Base-by-base conservation (phyloP, 2,113 vertebrate genomes). In the Pteruthius melanotis region DNA sequence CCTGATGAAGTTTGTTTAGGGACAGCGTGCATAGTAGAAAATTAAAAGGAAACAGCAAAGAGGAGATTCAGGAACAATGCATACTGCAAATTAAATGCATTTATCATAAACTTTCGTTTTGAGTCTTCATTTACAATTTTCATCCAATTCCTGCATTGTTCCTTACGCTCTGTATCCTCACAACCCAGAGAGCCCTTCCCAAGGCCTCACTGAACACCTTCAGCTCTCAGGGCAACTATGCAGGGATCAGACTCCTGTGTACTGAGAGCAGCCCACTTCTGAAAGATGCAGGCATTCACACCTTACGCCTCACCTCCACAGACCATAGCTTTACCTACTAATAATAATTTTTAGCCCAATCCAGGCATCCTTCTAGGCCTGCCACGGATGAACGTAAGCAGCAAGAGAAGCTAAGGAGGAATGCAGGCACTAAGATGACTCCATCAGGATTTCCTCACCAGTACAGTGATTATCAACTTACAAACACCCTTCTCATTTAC, bases 391-490 rank as follows among this genome's bases (percentile, higher is more conserved):
- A 76, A 61, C 0, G 0, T 7, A 15, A 65, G 59, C 6, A 85
- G 66, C 26, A 66, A 83, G 54, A 69, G 72, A 83, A 89, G 47
- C 30, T 37, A 59, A 68, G 12, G 23, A 77, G 37, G 49, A 92
- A 84, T 7, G 49, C 7, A 63, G 42, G 50, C 76, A 87, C 54
- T 54, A 65, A 74, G 70, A 78, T 1, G 15, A 66, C 44, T 84
- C 60, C 54, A 40, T 27, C 0, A 3, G 78, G 87, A 87, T 54
- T 75, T 87, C 78, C 74, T 94, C 7, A 0, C 81, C 79, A 90
- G 78, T 61, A 60, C 27, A 10, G 44, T 15, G 35, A 78, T 70
- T 82, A 92, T 75, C 89, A 87, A 77, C 63, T 89, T 66, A 90
- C 54, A 82, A 40, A 64, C 20, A 54, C 27, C 45, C 42, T 59